Evolutionary conservation across 2,888 invertebrate species (phyloP).

Genomic region (Heliconius aoede): DNA sequence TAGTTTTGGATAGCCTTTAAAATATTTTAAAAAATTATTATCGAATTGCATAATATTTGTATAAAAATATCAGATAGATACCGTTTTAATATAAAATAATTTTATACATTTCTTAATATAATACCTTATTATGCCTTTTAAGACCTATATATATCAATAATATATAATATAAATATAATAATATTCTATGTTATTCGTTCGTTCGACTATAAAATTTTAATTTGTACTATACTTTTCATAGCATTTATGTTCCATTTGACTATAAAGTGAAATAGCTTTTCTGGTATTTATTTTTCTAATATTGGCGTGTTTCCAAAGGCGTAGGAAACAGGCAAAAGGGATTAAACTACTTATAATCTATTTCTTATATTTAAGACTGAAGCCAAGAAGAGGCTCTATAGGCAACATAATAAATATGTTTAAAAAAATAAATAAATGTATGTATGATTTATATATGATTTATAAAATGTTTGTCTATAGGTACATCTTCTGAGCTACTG

Average conservation of each 20-base stretch:
- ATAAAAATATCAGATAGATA: no score
- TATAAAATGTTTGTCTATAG: no score
- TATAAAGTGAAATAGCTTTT: conserved; percentile 13
- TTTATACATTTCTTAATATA: no score
- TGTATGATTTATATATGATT: no score
- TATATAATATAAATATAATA: no score
- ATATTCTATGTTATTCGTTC: no score
- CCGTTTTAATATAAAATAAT: no score
- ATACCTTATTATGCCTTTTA: no score
- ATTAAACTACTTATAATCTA: conserved; percentile 1
- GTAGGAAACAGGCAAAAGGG: neutral
- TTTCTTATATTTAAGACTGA: conserved; percentile 1
- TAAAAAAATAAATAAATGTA: no score
- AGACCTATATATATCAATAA: no score
- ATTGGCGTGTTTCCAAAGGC: conserved; percentile 25
- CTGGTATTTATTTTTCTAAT: conserved; percentile 20
- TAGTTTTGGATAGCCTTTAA: neutral
- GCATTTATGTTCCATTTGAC: conserved; percentile 2
- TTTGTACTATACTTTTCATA: neutral
- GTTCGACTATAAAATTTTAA: neutral
- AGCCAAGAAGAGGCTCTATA: neutral
- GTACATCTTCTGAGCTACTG: no score
- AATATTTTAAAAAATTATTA: neutral
- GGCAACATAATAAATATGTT: no score
- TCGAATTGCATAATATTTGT: neutral